A percentile compares a stretch with the other conserved stretches of the same genome.
These are phyloP conservation scores for Athetis lepigone DNA, from an alignment of 2,888 invertebrate genomes.

Conservation along the genomic window DNA sequence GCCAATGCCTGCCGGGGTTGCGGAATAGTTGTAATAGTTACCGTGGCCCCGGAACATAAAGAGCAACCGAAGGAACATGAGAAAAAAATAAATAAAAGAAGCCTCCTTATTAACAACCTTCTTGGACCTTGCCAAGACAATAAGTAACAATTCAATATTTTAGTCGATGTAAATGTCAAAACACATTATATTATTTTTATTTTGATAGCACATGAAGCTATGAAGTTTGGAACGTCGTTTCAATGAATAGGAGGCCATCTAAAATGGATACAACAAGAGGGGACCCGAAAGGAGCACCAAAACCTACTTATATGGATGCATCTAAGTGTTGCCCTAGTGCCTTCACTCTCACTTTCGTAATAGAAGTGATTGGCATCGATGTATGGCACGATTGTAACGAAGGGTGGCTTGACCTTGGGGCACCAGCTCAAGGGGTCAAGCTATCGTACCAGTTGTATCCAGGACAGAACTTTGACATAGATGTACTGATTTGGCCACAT, in stretches of 20 bases:
- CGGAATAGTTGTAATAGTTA: no score
- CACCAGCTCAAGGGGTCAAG: conserved; percentile 72
- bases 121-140: no score
- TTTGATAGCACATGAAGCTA: not conserved
- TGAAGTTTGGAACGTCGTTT: not conserved
- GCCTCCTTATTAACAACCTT: no score
- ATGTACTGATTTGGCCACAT: conserved; percentile 83
- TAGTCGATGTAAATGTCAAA: no score
- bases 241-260: not conserved
- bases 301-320: conserved; percentile 38
- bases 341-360: conserved; percentile 81
- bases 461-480: conserved; percentile 77
- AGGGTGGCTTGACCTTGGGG: conserved; percentile 74
- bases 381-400: conserved; percentile 80
- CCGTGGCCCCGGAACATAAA: no score
- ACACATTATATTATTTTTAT: not conserved
- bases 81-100: no score
- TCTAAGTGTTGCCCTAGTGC: conserved; percentile 64
- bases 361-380: conserved; percentile 81
- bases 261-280: not conserved
- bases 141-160: no score
- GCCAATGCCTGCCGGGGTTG: no score
- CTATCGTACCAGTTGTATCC: conserved; percentile 80
- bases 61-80: no score
- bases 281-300: conserved; percentile 35